A percentile compares a stretch with the other conserved stretches of the same genome.
phyloP scores from a whole-genome alignment of 2,888 invertebrate species.

The Rhingia rostrata region DNA sequence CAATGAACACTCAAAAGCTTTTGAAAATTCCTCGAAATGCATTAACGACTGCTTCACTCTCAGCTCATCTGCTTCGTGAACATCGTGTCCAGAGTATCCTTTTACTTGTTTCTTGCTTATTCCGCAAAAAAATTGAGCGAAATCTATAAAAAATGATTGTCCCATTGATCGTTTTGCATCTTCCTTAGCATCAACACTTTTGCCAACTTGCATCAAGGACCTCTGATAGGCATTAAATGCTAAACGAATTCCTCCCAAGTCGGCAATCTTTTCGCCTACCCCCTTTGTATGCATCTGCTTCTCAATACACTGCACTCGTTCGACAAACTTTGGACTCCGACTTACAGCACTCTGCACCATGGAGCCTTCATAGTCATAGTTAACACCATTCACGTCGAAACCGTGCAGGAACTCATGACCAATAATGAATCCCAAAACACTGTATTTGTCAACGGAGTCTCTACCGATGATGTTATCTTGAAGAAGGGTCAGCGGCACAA shows the following conservation, averaged over 20 bases:
- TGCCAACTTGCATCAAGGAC: slow-evolving; percentile 36
- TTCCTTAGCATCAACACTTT: slow-evolving; percentile 11
- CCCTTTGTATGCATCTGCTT: slow-evolving; percentile 78
- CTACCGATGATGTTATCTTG: slow-evolving; percentile 78
- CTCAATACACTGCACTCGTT: slow-evolving; percentile 79
- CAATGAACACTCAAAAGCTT: slow-evolving; percentile 78
- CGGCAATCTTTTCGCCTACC: slow-evolving; percentile 80
- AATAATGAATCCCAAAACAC: slow-evolving; percentile 79
- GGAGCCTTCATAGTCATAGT: slow-evolving; percentile 80
- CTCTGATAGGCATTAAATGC: slow-evolving; percentile 78
- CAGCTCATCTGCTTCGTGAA: slow-evolving; percentile 80
- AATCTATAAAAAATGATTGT: slow-evolving; percentile 80
- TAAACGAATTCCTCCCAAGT: slow-evolving; percentile 80
- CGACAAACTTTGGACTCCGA: slow-evolving; percentile 77
- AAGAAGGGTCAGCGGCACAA: slow-evolving; percentile 79
- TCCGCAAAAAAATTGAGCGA: slow-evolving; percentile 81
- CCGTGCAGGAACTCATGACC: slow-evolving; percentile 81
- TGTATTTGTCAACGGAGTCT: slow-evolving; percentile 75
- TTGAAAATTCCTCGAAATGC: slow-evolving; percentile 80
- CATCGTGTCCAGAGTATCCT: slow-evolving; percentile 72
- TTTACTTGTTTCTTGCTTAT: slow-evolving; percentile 76
- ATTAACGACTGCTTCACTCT: slow-evolving; percentile 80
- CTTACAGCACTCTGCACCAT: slow-evolving; percentile 79
- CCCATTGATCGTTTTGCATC: slow-evolving; percentile 45
- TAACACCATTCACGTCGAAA: slow-evolving; percentile 80